Conservation (phyloP, 2,113 vertebrate species). For the Laterallus jamaicensis region DNA sequence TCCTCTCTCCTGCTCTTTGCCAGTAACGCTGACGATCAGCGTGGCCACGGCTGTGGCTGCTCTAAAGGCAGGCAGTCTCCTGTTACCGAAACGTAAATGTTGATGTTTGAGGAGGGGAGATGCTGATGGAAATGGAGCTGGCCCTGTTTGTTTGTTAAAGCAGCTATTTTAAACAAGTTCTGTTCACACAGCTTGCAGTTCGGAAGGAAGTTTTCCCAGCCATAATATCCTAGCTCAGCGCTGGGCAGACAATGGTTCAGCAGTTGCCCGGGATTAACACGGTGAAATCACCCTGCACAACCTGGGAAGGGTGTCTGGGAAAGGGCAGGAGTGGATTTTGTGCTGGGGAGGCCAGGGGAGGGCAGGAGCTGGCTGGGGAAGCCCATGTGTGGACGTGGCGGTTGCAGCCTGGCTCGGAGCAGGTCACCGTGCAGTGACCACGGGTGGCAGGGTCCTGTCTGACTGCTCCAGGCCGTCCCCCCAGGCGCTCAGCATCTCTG, state of each 20-base stretch:
- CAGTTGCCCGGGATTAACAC: constrained; percentile 25
- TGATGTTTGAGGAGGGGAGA: constrained; percentile 31
- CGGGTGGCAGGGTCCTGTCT: not conserved
- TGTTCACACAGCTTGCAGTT: constrained; percentile 56
- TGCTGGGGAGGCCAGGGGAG: not conserved
- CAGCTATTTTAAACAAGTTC: constrained; percentile 61
- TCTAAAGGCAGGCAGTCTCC: not conserved
- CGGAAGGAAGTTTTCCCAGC: constrained; percentile 63
- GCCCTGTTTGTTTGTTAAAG: constrained; percentile 53
- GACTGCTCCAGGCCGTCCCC: not conserved
- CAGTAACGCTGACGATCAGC: rapidly evolving
- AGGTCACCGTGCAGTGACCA: rapidly evolving
- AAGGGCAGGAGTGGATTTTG: not conserved
- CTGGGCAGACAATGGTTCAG: constrained; percentile 62
- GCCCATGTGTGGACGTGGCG: rapidly evolving
- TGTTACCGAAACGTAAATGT: not conserved
- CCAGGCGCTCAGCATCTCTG: not conserved
- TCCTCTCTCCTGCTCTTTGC: not conserved
- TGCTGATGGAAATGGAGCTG: constrained; percentile 29
- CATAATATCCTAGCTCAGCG: constrained; percentile 62
- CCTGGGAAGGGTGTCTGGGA: constrained; percentile 28
- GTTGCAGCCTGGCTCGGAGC: not conserved
- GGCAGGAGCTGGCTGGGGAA: not conserved
- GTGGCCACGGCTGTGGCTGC: not conserved
- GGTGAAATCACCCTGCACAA: constrained; percentile 19